Evolutionary conservation across 2,888 invertebrate genomes (phyloP), one percentile per base, ranked within the genome.

Genomic region (Pammene fasciana): DNA sequence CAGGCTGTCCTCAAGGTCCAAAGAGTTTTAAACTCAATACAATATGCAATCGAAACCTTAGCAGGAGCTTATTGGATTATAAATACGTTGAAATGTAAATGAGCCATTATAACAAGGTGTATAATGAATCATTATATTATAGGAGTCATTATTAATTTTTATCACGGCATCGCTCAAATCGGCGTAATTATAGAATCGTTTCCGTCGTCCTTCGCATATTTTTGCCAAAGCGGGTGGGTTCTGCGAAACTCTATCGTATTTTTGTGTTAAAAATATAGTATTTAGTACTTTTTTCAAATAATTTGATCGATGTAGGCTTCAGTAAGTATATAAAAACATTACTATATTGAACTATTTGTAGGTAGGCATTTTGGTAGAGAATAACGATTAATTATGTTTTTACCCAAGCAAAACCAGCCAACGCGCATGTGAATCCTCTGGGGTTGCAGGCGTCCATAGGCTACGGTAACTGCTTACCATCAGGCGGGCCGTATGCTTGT

Each of bases 141-240:
- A 64, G 14, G 60, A 64, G 55, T 48, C 46, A 65, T 59, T 66
- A 48, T 38, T 60, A 59, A 70, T 65, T 55, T 68, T 75, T 74
- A 73, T 75, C 75, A 77, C 78, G 76, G 73, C 45, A 73, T 74
- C 57, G 71, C 73, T 74, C 76, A 73, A 75, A 75, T 70, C 72
- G 64, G 71, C 67, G 61, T 73, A 74, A 62, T 78, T 74, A 74
- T 52, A n/a, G 34, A 75, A 72, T 70, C 73, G 77, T 77, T 79
- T 79, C 81, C 80, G 77, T 65, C 74, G 79, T 79, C 79, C 78
- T 78, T 78, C 74, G 74, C 76, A 79, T 78, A 73, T 79, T 78
- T 75, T 73, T 72, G 76, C 79, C 79, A n/a, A 79, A 79, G 62
- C 79, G 77, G 76, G 73, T 78, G 76, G 73, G 18, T 59, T 43